Evolutionary conservation across 2,888 invertebrate species (phyloP).

Genomic region (Diplazon laetatorius): DNA sequence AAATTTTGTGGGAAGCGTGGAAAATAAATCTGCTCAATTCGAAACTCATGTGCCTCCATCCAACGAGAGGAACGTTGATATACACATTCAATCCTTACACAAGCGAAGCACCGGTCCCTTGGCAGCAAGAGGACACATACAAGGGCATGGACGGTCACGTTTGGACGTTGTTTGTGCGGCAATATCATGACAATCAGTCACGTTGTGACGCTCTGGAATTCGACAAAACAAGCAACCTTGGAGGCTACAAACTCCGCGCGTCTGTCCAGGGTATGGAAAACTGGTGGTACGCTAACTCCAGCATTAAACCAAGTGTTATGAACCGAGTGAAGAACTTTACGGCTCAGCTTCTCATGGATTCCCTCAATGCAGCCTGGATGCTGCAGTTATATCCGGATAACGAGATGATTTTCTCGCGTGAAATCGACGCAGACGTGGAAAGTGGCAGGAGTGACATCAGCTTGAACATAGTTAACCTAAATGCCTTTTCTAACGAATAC

Average conservation of each 20-base stretch:
- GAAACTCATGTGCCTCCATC: background rate
- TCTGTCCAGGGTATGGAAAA: no score
- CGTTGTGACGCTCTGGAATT: slow-evolving; percentile 1
- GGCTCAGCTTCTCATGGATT: no score
- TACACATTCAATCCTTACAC: slow-evolving; percentile 16
- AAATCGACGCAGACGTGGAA: no score
- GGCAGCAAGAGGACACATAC: background rate
- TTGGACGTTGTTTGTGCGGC: background rate
- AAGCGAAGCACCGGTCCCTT: background rate
- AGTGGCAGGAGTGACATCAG: no score
- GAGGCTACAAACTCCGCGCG: background rate
- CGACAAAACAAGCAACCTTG: background rate
- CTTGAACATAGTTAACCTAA: background rate
- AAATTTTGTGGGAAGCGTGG: slow-evolving; percentile 5
- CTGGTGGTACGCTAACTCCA: background rate
- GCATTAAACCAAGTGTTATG: background rate
- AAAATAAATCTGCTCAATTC: background rate
- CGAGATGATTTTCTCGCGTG: no score
- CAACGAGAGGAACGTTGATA: background rate
- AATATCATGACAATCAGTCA: background rate
- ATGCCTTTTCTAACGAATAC: background rate
- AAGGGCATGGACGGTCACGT: background rate
- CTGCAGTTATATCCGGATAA: no score
- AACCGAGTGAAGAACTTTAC: background rate
- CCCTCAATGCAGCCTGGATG: no score